phyloP scores from a whole-genome alignment of 2,888 invertebrate species.

The Drosophila greeni region DNA sequence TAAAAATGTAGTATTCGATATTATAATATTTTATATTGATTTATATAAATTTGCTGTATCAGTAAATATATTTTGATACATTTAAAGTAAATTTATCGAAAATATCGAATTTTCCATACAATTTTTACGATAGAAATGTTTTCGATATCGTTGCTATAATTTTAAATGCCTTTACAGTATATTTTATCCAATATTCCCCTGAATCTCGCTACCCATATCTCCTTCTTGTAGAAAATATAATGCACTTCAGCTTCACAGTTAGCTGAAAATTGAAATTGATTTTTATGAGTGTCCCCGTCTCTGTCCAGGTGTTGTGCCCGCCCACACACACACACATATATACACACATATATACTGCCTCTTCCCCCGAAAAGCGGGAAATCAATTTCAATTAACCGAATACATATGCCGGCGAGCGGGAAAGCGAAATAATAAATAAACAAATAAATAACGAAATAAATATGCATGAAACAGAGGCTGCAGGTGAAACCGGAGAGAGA shows the following conservation, averaged over 20 bases:
- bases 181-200: not conserved
- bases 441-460: conserved; percentile 43
- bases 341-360: not conserved
- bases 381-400: conserved; percentile 72
- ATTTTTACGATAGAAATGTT: not conserved
- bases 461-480: conserved; percentile 24
- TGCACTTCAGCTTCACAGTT: conserved; percentile 15
- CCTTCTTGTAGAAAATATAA: not conserved
- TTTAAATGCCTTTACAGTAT: not conserved
- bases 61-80: too few species aligned
- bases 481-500: conserved; percentile 15
- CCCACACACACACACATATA: not conserved
- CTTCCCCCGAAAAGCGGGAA: conserved; percentile 36
- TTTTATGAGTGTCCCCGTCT: conserved; percentile 46
- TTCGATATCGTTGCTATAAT: not conserved
- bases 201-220: not conserved
- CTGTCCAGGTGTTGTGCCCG: conserved; percentile 27
- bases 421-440: conserved; percentile 3
- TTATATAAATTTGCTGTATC: too few species aligned
- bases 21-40: too few species aligned
- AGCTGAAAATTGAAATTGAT: conserved; percentile 63
- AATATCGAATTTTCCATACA: too few species aligned
- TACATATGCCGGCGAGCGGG: conserved; percentile 44
- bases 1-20: too few species aligned
- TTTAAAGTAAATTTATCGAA: too few species aligned